A percentile compares a stretch with the other conserved stretches of the same genome.
Evolutionary conservation across 2,797 vertebrate genomes (phyloP).

Genomic region (Netta rufina): DNA sequence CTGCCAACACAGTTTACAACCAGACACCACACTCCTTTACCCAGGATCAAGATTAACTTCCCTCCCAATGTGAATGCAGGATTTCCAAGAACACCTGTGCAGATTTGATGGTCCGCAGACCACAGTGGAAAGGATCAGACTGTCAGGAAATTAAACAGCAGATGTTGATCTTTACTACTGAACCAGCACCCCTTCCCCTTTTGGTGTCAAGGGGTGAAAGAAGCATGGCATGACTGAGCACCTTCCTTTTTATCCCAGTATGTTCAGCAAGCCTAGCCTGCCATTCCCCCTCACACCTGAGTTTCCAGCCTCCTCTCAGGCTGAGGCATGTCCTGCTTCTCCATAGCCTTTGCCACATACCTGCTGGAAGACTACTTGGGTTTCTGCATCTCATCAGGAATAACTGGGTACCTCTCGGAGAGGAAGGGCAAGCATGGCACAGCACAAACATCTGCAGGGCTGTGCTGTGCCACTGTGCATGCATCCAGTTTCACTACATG

Average conservation of each 20-base stretch:
- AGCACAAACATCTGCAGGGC: neutral
- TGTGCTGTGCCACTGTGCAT: neutral
- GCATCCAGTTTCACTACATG: neutral
- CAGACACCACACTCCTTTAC: neutral
- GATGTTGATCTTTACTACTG: neutral
- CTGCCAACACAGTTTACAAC: neutral
- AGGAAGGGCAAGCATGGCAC: neutral
- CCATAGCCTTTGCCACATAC: neutral
- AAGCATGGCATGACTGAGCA: too few relatives aligned
- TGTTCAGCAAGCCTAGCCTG: neutral
- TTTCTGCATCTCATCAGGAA: neutral
- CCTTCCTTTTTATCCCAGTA: fast-evolving
- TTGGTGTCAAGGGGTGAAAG: neutral
- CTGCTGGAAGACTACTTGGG: neutral
- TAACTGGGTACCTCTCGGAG: neutral
- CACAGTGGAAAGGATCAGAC: neutral
- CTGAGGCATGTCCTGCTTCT: neutral
- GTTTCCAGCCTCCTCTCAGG: neutral
- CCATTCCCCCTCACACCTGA: neutral
- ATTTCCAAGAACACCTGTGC: neutral
- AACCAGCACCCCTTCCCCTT: neutral
- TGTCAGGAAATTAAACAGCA: neutral
- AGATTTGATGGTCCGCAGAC: neutral
- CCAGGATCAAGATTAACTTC: neutral
- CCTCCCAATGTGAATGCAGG: neutral